Evolutionary conservation across 1,140 invertebrate species (phyloP), one percentile per base, ranked within the genome.

Genomic region (Trigoniulus corallinus): DNA sequence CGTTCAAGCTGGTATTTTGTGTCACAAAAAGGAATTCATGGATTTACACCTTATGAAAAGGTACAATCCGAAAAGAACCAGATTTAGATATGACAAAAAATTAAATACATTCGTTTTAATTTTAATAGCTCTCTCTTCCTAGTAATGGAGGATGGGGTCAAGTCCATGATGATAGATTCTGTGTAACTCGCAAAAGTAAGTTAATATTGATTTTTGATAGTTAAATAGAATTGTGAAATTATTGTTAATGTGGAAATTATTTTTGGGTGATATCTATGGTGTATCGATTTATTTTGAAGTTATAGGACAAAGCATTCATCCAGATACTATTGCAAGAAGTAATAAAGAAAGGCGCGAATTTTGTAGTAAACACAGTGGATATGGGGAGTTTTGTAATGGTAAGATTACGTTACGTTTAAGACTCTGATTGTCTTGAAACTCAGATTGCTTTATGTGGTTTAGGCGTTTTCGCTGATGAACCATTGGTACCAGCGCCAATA

Each of bases 1-100:
- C 60, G 74, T 43, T 72, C 72, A 46, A 67, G 72, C 41, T 76
- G 74, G 74, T 74, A 69, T 54, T 71, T 76, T 61, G 64, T 76
- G 12, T 70, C 72, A 10, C 72, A 74, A 51, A 74, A 72, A 59
- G 70, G 72, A 3, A 70, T 75, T 18, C 55, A 64, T 22, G 74
- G 74, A 2, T 76, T 74, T 55, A 68, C 72, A 1, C 64, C 66
- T 2, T 62, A 69, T 53, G 74, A 76, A 61, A 64, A 72, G 59
- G 63, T 74, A 45, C 60, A 59, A 49, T 59, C 55, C 42, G 57
- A 55, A 25, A 48, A 50, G 12, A 54, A 39, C 18, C 12, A 39
- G 18, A 18, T 39, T 13, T 39, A 39, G 12, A 13, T 39, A 12
- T 39, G 18, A 13, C 18, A 39, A 18, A 13, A 12, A 18, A 18